Conservation (phyloP, 1,140 invertebrate genomes). For the Ectropis grisescens region DNA sequence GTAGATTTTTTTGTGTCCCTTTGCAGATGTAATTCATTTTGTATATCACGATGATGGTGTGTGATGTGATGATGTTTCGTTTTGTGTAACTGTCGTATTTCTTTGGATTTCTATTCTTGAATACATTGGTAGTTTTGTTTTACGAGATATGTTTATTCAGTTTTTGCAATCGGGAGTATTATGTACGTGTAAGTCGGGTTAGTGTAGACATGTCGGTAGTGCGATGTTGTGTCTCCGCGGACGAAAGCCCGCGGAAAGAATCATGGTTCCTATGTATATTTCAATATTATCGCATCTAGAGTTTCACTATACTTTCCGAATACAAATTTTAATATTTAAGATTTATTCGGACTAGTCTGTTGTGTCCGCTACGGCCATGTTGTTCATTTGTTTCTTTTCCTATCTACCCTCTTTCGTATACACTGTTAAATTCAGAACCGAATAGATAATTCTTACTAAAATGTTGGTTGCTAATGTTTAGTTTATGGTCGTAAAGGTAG, state of each 20-base stretch:
- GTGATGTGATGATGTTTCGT: no score
- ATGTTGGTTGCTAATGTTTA: slow-evolving; percentile 50
- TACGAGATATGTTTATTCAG: slow-evolving; percentile 32
- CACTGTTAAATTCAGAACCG: no score
- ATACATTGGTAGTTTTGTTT: no score
- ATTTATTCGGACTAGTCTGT: slow-evolving; percentile 67
- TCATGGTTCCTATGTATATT: slow-evolving; percentile 71
- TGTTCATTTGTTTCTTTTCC: slow-evolving; percentile 52
- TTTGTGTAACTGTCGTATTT: no score
- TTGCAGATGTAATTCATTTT: no score
- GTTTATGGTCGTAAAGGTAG: slow-evolving; percentile 58
- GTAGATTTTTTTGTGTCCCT: no score
- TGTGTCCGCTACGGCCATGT: slow-evolving; percentile 60
- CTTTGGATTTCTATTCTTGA: no score
- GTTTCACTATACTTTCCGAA: slow-evolving; percentile 69
- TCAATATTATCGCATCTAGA: slow-evolving; percentile 70
- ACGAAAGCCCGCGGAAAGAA: slow-evolving; percentile 55
- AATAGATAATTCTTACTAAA: no score
- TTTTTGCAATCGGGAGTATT: slow-evolving; percentile 48
- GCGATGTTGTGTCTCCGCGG: slow-evolving; percentile 63
- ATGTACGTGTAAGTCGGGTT: slow-evolving; percentile 50
- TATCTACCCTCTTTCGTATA: no score
- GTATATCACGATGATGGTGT: no score
- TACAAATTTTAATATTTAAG: slow-evolving; percentile 70
- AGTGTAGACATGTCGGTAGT: slow-evolving; percentile 59